Base-by-base conservation (phyloP, 2,113 vertebrate genomes). In the Eudorcas thomsonii region DNA sequence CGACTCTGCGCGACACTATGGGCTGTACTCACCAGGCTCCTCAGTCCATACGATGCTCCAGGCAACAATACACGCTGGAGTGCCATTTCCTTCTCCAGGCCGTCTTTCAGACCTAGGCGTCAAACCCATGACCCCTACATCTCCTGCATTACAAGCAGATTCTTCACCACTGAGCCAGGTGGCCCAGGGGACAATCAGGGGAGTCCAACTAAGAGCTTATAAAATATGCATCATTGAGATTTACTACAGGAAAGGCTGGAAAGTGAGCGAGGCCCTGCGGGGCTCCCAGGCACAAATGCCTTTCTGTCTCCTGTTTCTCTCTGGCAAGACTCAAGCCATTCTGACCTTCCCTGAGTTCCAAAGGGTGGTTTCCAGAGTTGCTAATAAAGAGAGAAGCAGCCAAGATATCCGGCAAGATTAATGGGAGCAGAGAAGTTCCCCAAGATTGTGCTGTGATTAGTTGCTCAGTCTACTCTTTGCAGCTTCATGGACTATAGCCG, bases 11-110 rank as follows among this genome's bases (percentile, higher is more conserved):
- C 2, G 0, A 39, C 67, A 12, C 36, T 23, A 6, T 12, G 67
- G 19, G 39, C 10, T 39, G 1, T 39, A 39, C 36, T 19, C 21
- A 23, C 5, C 10, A 39, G 67, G 19, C n/a, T 39, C 67, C 21
- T 74, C 67, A 25, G 67, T 39, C 19, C 36, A 13, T 23, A 74
- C 0, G 10, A 13, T 74, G 39, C 36, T 74, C 67, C 33, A 67
- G 33, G 33, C 33, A 10, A 36, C 4, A 10, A 36, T 36, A 1
- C 0, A 0, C 1, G 1, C 64, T 10, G 64, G 33, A 10, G 8
- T 36, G 64, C 17, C 64, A 67, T 10, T 9, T 36, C 33, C 33
- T 67, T 67, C 64, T 36, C 16, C 36, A 74, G 67, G 67, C 67
- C 1, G 3, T 74, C 67, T 74, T 74, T 39, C 10, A 39, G 21